Evolutionary conservation across 2,888 invertebrate genomes (phyloP), one percentile per base, ranked within the genome.

Genomic region (Seladonia tumulorum): DNA sequence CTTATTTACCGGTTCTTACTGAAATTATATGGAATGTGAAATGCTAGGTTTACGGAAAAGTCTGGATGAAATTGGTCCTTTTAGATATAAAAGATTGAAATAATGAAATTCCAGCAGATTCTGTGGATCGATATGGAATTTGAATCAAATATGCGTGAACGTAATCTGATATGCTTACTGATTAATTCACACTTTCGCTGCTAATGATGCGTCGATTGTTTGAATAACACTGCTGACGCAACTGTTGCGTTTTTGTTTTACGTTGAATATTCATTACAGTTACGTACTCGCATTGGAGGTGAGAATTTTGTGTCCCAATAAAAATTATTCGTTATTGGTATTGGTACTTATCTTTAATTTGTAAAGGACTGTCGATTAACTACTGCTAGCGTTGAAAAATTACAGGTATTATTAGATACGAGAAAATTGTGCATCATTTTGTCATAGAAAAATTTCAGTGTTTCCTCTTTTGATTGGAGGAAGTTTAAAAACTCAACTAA

Each of bases 171-270:
- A 57, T 57, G 12, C 22, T 57, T 57, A 63, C 63, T 29, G 63
- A 63, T 63, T 29, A 29, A 29, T 63, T 63, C 16, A 16, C 63
- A 29, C 63, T 63, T 63, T 63, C 63, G 16, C 63, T 63, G 63
- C 63, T 63, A 63, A 63, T 63, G 63, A 63, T 63, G 63, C 63
- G 63, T 63, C 63, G 29, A 63, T 63, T 63, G 63, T 63, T 29
- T 63, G 63, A 29, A 70, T 39, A 70, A 39, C 70, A 35, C 14
- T 70, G 16, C 29, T 63, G 63, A 63, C 29, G 63, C 63, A 63
- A 63, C 63, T 29, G 12, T 63, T 63, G 29, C 29, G 8, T 29
- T 29, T 63, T 63, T 29, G 63, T 63, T 63, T 63, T 63, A 29
- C 63, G 29, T 29, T 63, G 16, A 29, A 29, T 63, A 63, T 29